Evolutionary conservation across 2,113 vertebrate species (phyloP).

Genomic region (Pseudorhombus dupliciocellatus): DNA sequence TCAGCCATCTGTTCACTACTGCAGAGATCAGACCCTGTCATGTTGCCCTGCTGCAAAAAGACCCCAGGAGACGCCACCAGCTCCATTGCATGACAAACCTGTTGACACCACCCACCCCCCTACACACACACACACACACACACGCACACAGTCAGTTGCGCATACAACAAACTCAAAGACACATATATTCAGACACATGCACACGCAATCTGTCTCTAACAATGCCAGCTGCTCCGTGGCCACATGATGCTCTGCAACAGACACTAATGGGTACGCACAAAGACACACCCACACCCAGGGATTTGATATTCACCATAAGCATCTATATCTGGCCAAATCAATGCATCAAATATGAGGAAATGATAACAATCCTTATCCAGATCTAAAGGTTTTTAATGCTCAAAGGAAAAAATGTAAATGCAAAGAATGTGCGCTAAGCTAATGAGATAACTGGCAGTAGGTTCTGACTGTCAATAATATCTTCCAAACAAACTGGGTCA

Average conservation of each 20-base stretch:
- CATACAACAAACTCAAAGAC: not conserved
- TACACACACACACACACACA: conserved; percentile 17
- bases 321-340: not conserved
- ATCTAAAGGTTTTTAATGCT: not conserved
- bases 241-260: conserved; percentile 15
- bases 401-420: not conserved
- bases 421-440: not conserved
- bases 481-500: too few relatives aligned
- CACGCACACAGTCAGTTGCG: too few relatives aligned
- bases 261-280: not conserved
- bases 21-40: conserved; percentile 18
- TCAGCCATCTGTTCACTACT: conserved; percentile 64
- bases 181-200: not conserved
- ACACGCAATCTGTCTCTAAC: conserved; percentile 2
- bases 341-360: not conserved
- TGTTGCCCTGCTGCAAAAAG: conserved; percentile 29
- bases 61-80: conserved; percentile 41
- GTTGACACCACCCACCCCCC: not conserved
- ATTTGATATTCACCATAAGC: not conserved
- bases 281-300: not conserved
- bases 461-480: too few relatives aligned
- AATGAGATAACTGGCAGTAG: too few relatives aligned
- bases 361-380: not conserved
- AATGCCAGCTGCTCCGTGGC: conserved; percentile 21
- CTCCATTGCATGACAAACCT: conserved; percentile 39